Evolutionary conservation across 2,888 invertebrate genomes (phyloP), one percentile per base, ranked within the genome.

Genomic region (Acleris sparsana): DNA sequence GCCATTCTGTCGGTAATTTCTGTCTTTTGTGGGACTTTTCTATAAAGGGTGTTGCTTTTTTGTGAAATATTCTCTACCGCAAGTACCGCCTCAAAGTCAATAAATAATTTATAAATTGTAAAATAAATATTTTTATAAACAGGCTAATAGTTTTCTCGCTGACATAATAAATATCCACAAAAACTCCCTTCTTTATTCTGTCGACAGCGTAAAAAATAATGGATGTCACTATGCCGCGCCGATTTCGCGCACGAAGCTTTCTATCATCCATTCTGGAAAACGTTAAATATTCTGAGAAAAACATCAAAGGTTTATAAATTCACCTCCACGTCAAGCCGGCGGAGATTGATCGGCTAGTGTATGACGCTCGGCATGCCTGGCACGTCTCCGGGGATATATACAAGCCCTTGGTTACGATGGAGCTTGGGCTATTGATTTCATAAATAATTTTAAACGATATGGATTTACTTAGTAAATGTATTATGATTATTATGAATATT

Each of bases 321-420:
- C 25, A 56, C 56, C 53, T 58, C 22, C 48, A 49, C 16, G 46
- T 53, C 58, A 58, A 22, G 57, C 17, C 59, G 64, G 53, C 64
- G 53, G 64, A 64, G 64, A 64, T 64, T 64, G 64, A 64, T 64
- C 49, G 53, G 53, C 53, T 53, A 29, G 46, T 17, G 58, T 58
- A 58, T 48, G 63, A 53, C 33, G 62, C 6, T 11, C 22, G 44
- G 56, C 13, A 53, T 53, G 33, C 53, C 53, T 53, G 53, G 33
- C 53, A 53, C 53, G 53, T 39, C 53, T 13, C 46, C 6, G 46
- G 53, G 18, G 13, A 18, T 53, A 16, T 53, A 33, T 53, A 53
- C 53, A 33, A 39, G 53, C 33, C 18, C 18, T 33, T 18, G 39
- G 53, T n/a, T 53, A 53, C 39, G 39, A 16, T 18, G 39, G 33